These are phyloP conservation scores for Tetrapedia diversipes DNA, from an alignment of 2,888 invertebrate species.

Conservation along the genomic window DNA sequence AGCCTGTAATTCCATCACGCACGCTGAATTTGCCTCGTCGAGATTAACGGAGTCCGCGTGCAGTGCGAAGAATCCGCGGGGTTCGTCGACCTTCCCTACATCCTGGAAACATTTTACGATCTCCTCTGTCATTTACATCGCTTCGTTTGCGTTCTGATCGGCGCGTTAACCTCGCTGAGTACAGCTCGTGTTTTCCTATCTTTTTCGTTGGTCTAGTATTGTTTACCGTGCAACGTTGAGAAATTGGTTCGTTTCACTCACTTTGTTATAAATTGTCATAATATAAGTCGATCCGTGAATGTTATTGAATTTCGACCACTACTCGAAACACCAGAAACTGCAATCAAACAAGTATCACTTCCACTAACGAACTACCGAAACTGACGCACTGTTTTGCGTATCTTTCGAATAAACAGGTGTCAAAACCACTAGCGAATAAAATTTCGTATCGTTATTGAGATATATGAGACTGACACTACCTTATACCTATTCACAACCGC, in stretches of 20 bases:
- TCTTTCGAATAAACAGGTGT: background rate
- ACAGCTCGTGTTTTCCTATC: too few relatives aligned
- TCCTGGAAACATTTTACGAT: slow-evolving; percentile 18
- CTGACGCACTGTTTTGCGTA: background rate
- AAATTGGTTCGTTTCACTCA: too few relatives aligned
- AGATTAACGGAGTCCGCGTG: slow-evolving; percentile 47
- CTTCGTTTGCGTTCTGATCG: slow-evolving; percentile 38
- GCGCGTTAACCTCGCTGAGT: slow-evolving; percentile 2
- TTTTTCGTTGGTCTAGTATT: too few relatives aligned
- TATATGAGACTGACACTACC: too few relatives aligned
- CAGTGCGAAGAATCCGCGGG: slow-evolving; percentile 32
- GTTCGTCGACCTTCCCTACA: slow-evolving; percentile 49
- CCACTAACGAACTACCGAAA: too few relatives aligned
- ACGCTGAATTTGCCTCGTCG: slow-evolving; percentile 47
- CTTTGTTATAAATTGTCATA: too few relatives aligned
- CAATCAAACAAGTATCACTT: too few relatives aligned
- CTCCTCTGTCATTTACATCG: slow-evolving; percentile 31
- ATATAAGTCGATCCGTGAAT: too few relatives aligned
- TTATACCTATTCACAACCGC: background rate
- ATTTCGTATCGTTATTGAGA: background rate
- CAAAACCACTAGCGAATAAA: background rate
- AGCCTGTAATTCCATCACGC: slow-evolving; percentile 53
- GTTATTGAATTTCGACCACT: too few relatives aligned
- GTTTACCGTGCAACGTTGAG: too few relatives aligned
- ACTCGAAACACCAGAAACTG: too few relatives aligned